phyloP scores from a whole-genome alignment of 53 echinoderm and acorn worm genomes.

The Echinarachnius parma region DNA sequence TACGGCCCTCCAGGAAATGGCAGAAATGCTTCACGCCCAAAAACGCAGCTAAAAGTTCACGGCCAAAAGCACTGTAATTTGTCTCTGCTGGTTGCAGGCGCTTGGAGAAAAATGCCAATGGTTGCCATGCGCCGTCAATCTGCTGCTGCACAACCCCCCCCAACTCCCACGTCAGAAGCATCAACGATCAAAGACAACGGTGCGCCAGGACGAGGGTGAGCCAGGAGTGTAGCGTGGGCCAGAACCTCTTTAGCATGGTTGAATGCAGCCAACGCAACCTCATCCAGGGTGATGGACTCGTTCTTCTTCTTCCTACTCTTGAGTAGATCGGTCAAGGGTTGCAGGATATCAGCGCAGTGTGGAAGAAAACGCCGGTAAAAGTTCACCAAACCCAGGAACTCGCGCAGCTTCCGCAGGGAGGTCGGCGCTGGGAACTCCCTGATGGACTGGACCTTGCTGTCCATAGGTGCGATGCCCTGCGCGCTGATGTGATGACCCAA shows the following conservation, averaged over 20 bases:
- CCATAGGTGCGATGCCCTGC: slow-evolving; percentile 35
- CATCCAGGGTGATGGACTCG: neutral
- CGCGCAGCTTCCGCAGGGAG: slow-evolving; percentile 20
- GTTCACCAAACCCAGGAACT: slow-evolving; percentile 42
- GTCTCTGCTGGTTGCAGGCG: slow-evolving; percentile 46
- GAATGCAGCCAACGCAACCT: slow-evolving; percentile 21
- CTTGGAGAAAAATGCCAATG: slow-evolving; percentile 50
- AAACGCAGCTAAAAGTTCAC: slow-evolving; percentile 48
- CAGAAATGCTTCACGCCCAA: slow-evolving; percentile 47
- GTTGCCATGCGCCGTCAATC: slow-evolving; percentile 22
- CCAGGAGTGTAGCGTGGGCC: slow-evolving; percentile 24
- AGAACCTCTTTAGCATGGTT: slow-evolving; percentile 24
- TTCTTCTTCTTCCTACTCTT: neutral
- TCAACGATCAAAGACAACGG: slow-evolving; percentile 46
- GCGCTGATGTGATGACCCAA: no score
- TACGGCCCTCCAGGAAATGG: slow-evolving; percentile 44
- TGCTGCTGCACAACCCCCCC: slow-evolving; percentile 56
- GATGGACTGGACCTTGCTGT: slow-evolving; percentile 44
- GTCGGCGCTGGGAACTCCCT: slow-evolving; percentile 38
- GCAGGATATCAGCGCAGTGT: slow-evolving; percentile 35
- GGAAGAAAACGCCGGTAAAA: slow-evolving; percentile 38
- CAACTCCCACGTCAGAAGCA: slow-evolving; percentile 56
- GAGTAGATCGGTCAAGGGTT: slow-evolving; percentile 24
- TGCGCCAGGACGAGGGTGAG: slow-evolving; percentile 29
- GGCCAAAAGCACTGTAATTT: slow-evolving; percentile 47